phyloP scores from a whole-genome alignment of 2,113 vertebrate genomes.

The human (Homo sapiens) region GRCh38 chr11:8018001-8018500 shows the following conservation, averaged over 20 bases:
- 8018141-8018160: neutral
- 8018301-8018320: slow-evolving; percentile 73
- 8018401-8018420: neutral
- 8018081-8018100: neutral
- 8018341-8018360: neutral
- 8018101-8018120: neutral
- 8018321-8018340: neutral
- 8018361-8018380: neutral
- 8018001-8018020: neutral
- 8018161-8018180: neutral
- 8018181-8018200: neutral
- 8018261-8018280: slow-evolving; percentile 65
- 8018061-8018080: slow-evolving; percentile 15
- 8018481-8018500: neutral
- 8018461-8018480: neutral
- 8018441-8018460: neutral
- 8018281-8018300: slow-evolving; percentile 56
- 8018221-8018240: neutral
- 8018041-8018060: neutral
- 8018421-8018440: neutral
- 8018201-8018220: neutral
- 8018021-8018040: neutral
- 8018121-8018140: neutral
- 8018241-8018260: neutral
- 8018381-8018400: fast-evolving